Evolutionary conservation across 92 coral and sea anemone species (phyloP), one percentile per base, ranked within the genome.

Genomic region (Bergia sp.): DNA sequence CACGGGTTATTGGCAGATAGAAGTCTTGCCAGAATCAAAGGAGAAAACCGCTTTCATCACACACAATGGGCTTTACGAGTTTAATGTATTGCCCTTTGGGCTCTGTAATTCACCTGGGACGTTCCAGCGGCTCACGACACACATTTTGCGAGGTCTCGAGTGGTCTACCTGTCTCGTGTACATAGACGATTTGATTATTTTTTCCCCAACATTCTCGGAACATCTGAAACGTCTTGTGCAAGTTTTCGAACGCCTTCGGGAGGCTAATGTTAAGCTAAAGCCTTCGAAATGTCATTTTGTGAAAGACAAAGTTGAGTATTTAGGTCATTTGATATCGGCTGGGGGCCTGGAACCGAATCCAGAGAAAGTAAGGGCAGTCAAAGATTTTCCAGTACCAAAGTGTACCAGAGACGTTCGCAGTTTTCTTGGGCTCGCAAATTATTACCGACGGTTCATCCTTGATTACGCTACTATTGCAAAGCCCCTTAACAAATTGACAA

Each of bases 1-100:
- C 92, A 20, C 94, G 13, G 94, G 93, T 15, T 91, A 91, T 50
- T 91, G 87, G 91, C 93, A 92, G 45, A 75, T 90, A 23, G 83
- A 90, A 87, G 71, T 94, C 57, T 88, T 82, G 23, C 79, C 78
- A 4, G 77, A 76, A 13, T 86, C 94, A 11, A 89, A 89, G 36
- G 94, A 91, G 82, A 84, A 90, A 45, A 75, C 94, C 3, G 92
- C 94, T 3, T 87, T 94, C 58, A 82, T 90, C 67, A 92, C 94
- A 3, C 92, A 94, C 47, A 92, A 87, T 36, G 92, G 96, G 4
- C 76, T 94, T 5, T 92, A 78, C 41, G 91, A 93, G 45, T 92
- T 90, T n/a, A 66, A 91, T 0, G 74, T 77, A 5, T 84, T 94
- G 21, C 93, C 96, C 6, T 94, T 92, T 50, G 93, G 91, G 20